These are phyloP conservation scores for Crepidodera aurea DNA, from an alignment of 2,888 invertebrate genomes.

Conservation along the genomic window DNA sequence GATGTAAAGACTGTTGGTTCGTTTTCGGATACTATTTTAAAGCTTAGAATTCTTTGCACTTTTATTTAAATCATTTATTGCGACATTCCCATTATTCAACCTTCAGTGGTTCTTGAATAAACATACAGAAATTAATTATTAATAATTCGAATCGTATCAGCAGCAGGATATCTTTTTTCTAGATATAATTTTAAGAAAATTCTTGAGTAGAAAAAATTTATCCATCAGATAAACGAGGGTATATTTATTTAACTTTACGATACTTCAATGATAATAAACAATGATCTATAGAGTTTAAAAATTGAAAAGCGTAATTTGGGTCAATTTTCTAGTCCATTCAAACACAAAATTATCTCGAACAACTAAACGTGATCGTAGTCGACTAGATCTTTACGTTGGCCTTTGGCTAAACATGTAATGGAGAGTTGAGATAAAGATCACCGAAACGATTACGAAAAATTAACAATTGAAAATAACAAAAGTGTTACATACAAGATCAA, in stretches of 20 bases:
- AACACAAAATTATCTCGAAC: background rate
- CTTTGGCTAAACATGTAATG: constrained; percentile 1
- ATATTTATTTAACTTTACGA: background rate
- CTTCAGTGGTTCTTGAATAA: too few relatives aligned
- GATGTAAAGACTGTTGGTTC: too few relatives aligned
- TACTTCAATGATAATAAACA: background rate
- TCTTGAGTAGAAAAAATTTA: too few relatives aligned
- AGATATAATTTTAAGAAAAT: too few relatives aligned
- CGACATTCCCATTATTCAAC: too few relatives aligned
- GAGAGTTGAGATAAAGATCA: constrained; percentile 7
- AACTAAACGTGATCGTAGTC: background rate
- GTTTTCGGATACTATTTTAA: too few relatives aligned
- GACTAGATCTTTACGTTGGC: background rate
- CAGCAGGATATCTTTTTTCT: too few relatives aligned
- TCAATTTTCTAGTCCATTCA: background rate
- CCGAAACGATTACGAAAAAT: background rate
- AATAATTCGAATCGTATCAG: too few relatives aligned
- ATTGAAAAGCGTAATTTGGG: constrained; percentile 6
- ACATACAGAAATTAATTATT: too few relatives aligned
- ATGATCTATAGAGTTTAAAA: background rate
- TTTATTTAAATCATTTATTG: too few relatives aligned
- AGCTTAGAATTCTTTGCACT: too few relatives aligned
- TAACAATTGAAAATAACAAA: constrained; percentile 8
- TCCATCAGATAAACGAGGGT: background rate
- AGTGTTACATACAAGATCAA: background rate